These are phyloP conservation scores for Schizaphis graminum DNA, from an alignment of 2,888 invertebrate genomes.

Conservation along the genomic window DNA sequence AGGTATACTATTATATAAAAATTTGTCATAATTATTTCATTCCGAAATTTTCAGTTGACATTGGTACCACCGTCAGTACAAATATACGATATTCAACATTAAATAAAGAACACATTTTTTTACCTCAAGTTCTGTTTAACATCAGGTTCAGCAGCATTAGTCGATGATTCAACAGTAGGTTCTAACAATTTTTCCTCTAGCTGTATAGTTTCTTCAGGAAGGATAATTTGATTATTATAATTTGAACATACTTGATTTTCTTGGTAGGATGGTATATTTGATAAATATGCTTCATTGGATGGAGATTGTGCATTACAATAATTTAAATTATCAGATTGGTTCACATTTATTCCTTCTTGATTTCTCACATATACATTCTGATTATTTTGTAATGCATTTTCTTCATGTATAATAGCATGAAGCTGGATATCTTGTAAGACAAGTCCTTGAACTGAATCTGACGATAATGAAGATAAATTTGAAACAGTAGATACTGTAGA, in stretches of 20 bases:
- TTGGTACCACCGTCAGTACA: neutral
- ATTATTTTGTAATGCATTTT: constrained; percentile 57
- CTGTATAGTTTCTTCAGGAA: constrained; percentile 10
- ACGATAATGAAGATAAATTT: constrained; percentile 67
- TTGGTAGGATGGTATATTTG: constrained; percentile 25
- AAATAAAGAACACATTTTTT: neutral
- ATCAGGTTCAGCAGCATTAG: constrained; percentile 30
- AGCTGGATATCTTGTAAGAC: constrained; percentile 60
- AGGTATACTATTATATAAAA: too few relatives aligned
- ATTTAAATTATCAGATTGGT: constrained; percentile 38
- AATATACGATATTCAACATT: neutral
- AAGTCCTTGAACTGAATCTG: constrained; percentile 65
- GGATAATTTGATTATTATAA: constrained; percentile 45
- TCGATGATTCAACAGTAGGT: neutral
- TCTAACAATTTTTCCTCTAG: constrained; percentile 48
- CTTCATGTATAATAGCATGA: constrained; percentile 64
- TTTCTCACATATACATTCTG: constrained; percentile 39
- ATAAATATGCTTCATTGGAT: constrained; percentile 34
- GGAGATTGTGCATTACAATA: constrained; percentile 51
- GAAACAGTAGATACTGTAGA: constrained; percentile 67
- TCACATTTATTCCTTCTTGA: constrained; percentile 45
- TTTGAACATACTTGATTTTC: constrained; percentile 57
- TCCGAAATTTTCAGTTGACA: too few relatives aligned
- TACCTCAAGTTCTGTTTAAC: constrained; percentile 51
- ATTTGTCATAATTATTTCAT: too few relatives aligned